Percentiles rank a stretch among this genome's conserved stretches.
Evolutionary conservation across 2,797 vertebrate species (phyloP).

Genomic region (Acridotheres tristis): DNA sequence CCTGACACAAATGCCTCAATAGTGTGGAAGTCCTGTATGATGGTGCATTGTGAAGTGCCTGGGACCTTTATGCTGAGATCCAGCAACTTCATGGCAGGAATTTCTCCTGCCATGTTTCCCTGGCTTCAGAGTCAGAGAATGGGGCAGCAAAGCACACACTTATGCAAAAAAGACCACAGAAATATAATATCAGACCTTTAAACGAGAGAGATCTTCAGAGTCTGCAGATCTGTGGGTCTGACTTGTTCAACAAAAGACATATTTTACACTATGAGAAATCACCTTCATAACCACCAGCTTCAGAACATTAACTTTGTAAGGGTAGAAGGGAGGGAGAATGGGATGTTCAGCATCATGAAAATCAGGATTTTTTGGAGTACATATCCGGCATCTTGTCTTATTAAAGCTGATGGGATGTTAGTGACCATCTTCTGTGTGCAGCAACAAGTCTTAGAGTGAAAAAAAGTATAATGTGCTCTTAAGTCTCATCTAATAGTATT

Average conservation of each 20-base stretch:
- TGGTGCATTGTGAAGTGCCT: fast-evolving
- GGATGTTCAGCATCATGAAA: not conserved
- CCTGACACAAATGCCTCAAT: not conserved
- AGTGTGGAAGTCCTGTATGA: not conserved
- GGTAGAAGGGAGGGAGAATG: not conserved
- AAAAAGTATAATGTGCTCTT: not conserved
- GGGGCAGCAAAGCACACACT: not conserved
- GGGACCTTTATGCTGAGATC: not conserved
- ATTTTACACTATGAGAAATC: not conserved
- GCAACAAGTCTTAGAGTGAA: not conserved
- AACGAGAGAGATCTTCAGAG: not conserved
- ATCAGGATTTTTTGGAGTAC: not conserved
- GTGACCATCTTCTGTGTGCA: not conserved
- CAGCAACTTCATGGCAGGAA: fast-evolving
- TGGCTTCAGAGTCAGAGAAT: not conserved
- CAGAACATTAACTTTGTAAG: fast-evolving
- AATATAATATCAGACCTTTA: not conserved
- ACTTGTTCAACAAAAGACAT: not conserved
- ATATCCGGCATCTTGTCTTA: not conserved
- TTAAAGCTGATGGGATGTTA: not conserved
- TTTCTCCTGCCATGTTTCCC: not conserved
- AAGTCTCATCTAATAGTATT: not conserved
- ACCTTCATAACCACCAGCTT: not conserved
- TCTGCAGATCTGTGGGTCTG: not conserved
- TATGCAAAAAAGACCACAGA: not conserved